Base-by-base conservation (phyloP, 2,888 invertebrate species). In the Cepaea hortensis region DNA sequence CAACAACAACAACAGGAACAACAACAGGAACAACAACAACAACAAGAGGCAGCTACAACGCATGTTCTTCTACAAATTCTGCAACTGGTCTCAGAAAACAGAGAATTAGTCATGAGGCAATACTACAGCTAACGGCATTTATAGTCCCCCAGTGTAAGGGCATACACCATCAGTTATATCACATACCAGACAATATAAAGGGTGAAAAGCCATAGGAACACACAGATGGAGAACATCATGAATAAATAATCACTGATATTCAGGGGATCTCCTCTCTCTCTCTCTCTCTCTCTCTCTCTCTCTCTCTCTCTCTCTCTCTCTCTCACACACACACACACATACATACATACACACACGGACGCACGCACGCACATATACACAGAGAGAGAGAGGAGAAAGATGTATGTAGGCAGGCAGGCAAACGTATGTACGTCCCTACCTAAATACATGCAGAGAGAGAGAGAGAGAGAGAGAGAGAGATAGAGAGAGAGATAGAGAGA, bases 351-450 rank as follows among this genome's bases (percentile, higher is more conserved):
- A 1, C 13, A 65, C 18, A 65, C 65, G 35, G 35, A n/a, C n/a
- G n/a, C n/a, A n/a, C n/a, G 35, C 35, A 35, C 35, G 35, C 35
- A 35, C 35, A 35, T 35, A 35, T 35, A 35, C 35, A 35, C 35
- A 35, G 1, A 35, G 35, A 35, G 35, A 35, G 35, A 35, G 35
- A 35, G 35, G 35, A 0, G 35, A 35, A 35, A 35, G 35, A 35
- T 35, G 35, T 35, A 85, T 23, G 77, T 55, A 85, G 84, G 62
- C 18, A 79, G 76, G 48, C 61, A 62, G 65, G 0, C 35, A 65
- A 65, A 77, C 72, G 77, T 62, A 85, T 50, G 35, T 35, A 35
- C 50, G 73, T 50, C 77, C 20, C 77, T 65, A 50, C 6, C 35
- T 1, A 35, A 0, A 35, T 35, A 35, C 35, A 35, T 35, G 35